Conservation (phyloP, 1,140 invertebrate genomes). For the Tetragnatha versicolor region DNA sequence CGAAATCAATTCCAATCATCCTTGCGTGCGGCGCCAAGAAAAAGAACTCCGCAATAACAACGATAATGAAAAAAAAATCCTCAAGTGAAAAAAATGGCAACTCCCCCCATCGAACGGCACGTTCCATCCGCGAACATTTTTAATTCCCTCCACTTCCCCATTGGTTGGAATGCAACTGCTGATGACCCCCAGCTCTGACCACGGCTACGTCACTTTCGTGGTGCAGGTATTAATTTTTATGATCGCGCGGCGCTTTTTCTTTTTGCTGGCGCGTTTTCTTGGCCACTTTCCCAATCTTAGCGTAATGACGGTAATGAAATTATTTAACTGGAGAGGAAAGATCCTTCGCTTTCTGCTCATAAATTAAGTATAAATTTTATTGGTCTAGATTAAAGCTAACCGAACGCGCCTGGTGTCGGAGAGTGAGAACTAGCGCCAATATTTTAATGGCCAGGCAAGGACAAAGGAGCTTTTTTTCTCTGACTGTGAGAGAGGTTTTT, state of each 20-base stretch:
- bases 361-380: constrained; percentile 38
- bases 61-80: too few species aligned
- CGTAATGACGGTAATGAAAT: constrained; percentile 39
- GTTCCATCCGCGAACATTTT: background rate
- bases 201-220: constrained; percentile 18
- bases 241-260: background rate
- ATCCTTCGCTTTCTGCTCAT: background rate
- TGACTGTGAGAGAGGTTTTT: background rate
- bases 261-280: background rate
- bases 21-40: too few species aligned
- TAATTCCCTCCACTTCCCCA: background rate
- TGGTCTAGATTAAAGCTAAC: constrained; percentile 14
- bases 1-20: too few species aligned
- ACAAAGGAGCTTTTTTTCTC: background rate
- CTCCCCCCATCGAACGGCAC: too few species aligned
- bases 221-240: constrained; percentile 44
- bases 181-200: too few species aligned
- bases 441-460: background rate
- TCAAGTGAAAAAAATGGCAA: too few species aligned
- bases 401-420: background rate
- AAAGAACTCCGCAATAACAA: too few species aligned
- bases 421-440: constrained; percentile 11
- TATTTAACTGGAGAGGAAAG: constrained; percentile 31
- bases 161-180: constrained; percentile 8
- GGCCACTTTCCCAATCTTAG: constrained; percentile 22